Evolutionary conservation across 1,140 invertebrate genomes (phyloP).

Genomic region (Periplaneta americana): DNA sequence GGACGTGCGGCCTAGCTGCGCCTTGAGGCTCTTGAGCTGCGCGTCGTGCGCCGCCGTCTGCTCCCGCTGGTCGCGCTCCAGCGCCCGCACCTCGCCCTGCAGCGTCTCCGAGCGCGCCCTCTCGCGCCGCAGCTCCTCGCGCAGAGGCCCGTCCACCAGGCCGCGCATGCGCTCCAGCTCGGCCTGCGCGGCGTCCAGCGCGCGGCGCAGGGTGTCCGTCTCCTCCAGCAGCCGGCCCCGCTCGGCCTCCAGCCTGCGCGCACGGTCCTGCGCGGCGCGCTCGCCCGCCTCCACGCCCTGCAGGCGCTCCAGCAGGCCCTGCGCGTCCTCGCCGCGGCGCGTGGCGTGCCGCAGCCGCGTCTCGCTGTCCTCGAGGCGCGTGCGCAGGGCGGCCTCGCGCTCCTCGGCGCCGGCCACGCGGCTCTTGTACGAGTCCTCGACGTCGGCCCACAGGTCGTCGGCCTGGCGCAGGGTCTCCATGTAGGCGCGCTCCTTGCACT

Average conservation of each 20-base stretch:
- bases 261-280: not conserved
- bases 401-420: slow-evolving; percentile 28
- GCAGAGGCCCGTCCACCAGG: not conserved
- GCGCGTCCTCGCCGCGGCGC: not conserved
- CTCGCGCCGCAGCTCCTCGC: not conserved
- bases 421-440: slow-evolving; percentile 57
- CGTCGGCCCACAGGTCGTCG: slow-evolving; percentile 64
- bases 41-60: not conserved
- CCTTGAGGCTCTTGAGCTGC: not conserved
- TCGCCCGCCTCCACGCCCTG: not conserved
- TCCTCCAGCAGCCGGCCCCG: not conserved
- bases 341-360: not conserved
- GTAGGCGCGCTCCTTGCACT: slow-evolving; percentile 59
- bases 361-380: not conserved
- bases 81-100: not conserved
- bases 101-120: not conserved
- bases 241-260: not conserved
- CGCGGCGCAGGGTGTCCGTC: not conserved
- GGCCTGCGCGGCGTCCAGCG: not conserved
- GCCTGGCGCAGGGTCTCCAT: slow-evolving; percentile 66
- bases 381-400: slow-evolving; percentile 32
- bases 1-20: not conserved
- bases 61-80: not conserved
- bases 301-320: not conserved
- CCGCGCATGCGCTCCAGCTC: not conserved